These are phyloP conservation scores for Drosophila engyochracea DNA, from an alignment of 2,888 invertebrate genomes.

Conservation along the genomic window DNA sequence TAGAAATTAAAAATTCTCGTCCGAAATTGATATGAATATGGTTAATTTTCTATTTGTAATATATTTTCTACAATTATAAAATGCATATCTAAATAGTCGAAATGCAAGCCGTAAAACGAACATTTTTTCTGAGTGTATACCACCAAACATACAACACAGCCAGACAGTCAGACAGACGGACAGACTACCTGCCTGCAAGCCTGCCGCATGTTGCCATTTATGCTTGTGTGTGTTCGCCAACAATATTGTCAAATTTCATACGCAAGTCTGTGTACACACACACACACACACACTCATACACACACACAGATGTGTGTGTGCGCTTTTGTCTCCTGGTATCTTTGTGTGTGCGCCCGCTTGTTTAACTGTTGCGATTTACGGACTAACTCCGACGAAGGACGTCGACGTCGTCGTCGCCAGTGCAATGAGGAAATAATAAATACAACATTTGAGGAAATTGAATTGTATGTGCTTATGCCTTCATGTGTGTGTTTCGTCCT, in stretches of 20 bases:
- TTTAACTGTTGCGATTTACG: conserved; percentile 77
- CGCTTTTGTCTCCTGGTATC: conserved; percentile 34
- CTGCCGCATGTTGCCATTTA: conserved; percentile 33
- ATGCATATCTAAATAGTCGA: not conserved
- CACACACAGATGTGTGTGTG: conserved; percentile 13
- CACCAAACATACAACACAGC: not conserved
- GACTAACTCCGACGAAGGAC: conserved; percentile 61
- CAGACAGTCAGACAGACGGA: not conserved
- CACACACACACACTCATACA: not conserved
- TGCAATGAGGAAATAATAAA: conserved; percentile 83
- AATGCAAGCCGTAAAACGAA: no score
- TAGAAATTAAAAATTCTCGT: not conserved
- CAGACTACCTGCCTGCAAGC: conserved; percentile 50
- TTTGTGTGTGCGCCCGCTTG: conserved; percentile 36
- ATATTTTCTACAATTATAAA: not conserved
- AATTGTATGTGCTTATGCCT: conserved; percentile 71
- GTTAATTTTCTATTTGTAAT: not conserved
- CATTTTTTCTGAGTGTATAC: not conserved
- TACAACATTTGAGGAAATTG: conserved; percentile 82
- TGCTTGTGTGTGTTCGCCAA: conserved; percentile 53
- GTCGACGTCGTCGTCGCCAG: conserved; percentile 44
- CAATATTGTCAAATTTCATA: conserved; percentile 78
- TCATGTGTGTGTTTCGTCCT: conserved; percentile 22
- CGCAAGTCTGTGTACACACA: conserved; percentile 21
- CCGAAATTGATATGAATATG: not conserved